Base-by-base conservation (phyloP, 2,888 invertebrate species). In the Odontomyia ornata region DNA sequence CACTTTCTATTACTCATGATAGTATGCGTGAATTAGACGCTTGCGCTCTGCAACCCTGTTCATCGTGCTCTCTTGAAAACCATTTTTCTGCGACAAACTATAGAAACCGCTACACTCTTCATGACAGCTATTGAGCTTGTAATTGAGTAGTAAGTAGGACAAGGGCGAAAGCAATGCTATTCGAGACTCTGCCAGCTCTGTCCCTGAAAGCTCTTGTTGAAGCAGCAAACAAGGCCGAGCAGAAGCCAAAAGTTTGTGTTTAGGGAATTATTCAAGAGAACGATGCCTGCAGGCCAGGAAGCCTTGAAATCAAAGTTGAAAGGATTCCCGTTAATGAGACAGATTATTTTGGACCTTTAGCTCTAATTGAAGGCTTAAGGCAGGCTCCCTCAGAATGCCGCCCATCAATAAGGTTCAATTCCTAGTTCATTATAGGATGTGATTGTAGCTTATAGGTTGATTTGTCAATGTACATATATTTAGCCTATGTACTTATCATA, bases 81-180 rank as follows among this genome's bases (percentile, higher is more conserved):
- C 47, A 69, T 69, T 25, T 69, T n/a, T 23, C 4, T 30, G 46
- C 15, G 15, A 21, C 47, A 69, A 21, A 25, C 69, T 46, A n/a
- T n/a, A 69, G 46, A 13, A 47, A 46, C 47, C 47, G 69, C 30
- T 15, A 46, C 27, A 25, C 69, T 69, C 69, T 69, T 69, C 46
- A 69, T 69, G 69, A 46, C 47, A 46, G 25, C 47, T 43, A 69
- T 69, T 47, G 69, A 69, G 69, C 47, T 69, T 69, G 47, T 69
- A 69, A 69, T 69, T 69, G 69, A 69, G 69, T 25, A 46, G 46
- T 69, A 69, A 69, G 30, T 69, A 69, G 69, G 69, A 47, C 69
- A 69, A 69, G 69, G 69, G 25, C 69, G 47, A 23, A 69, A 25
- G 27, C 69, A 28, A 69, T 43, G 47, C 69, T 25, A 47, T 69